Base-by-base conservation (phyloP, 1,140 invertebrate genomes). In the Aphaenogaster floridana region DNA sequence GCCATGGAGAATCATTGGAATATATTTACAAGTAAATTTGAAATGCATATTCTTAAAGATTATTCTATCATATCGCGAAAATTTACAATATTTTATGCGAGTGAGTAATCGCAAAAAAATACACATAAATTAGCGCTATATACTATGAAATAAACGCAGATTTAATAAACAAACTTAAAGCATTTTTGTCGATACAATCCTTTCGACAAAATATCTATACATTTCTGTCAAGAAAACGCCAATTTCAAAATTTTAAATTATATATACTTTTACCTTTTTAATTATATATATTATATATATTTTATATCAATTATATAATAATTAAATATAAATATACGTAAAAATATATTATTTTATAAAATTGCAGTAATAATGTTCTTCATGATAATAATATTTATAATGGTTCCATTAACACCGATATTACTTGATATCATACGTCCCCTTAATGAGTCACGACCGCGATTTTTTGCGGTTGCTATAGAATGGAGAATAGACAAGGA, bases 1-100 rank as follows among this genome's bases (percentile, higher is more conserved):
- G 7, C 48, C 13, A 72, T 72, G 15, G 15, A 72, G 48, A 48
- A 34, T 50, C 69, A 72, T 11, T 72, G 69, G 69, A 52, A 72
- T 28, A 28, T 28, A 28, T 28, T 28, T 28, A 28, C 28, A 28
- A 28, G 28, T 28, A 28, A 28, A 28, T 28, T 28, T 28, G 28
- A 28, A 28, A 28, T 28, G 28, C 28, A 28, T 28, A 28, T 28
- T 0, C 28, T 28, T 28, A 28, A 28, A 28, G 28, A 28, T 28
- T 28, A 28, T 28, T 28, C 28, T 28, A 28, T 28, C 28, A 28
- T 28, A 28, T 28, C 28, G 28, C 28, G 28, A 28, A 28, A 28
- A 28, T 28, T 28, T 28, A 72, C 69, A 15, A 54, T 52, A 34
- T 72, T 52, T n/a, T 72, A 72, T 5, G 36, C 69, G 15, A 52